Percentiles rank a stretch among this genome's conserved stretches.
phyloP scores from a whole-genome alignment of 2,888 invertebrate genomes.

The Pammene fasciana region DNA sequence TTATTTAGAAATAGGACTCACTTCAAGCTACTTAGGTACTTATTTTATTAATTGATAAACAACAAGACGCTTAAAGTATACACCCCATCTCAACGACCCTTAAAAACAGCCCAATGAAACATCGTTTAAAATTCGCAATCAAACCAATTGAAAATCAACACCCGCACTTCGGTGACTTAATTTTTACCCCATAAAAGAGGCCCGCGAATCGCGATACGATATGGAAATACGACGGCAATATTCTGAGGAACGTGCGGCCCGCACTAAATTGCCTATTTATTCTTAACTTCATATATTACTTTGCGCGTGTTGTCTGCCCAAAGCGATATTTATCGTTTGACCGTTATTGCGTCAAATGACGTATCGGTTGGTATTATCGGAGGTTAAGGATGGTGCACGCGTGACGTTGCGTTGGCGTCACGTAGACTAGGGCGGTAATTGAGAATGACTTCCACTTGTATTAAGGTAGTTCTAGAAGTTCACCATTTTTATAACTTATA shows the following conservation, averaged over 20 bases:
- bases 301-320: slow-evolving; percentile 83
- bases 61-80: background rate
- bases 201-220: slow-evolving; percentile 80
- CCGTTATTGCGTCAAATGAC: slow-evolving; percentile 83
- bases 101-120: slow-evolving; percentile 10
- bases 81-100: slow-evolving; percentile 8
- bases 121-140: slow-evolving; percentile 24
- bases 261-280: slow-evolving; percentile 84
- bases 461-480: too few species aligned
- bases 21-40: too few species aligned
- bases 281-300: slow-evolving; percentile 85
- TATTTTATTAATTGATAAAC: background rate
- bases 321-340: slow-evolving; percentile 83
- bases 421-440: background rate
- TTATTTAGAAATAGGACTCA: too few species aligned
- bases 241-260: slow-evolving; percentile 81
- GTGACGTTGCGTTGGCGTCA: slow-evolving; percentile 53
- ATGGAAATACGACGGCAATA: slow-evolving; percentile 82
- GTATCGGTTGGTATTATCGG: slow-evolving; percentile 75
- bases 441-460: too few species aligned
- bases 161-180: slow-evolving; percentile 73
- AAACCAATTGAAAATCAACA: slow-evolving; percentile 71
- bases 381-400: slow-evolving; percentile 67
- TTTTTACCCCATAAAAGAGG: slow-evolving; percentile 83
- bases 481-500: too few species aligned